A percentile compares a stretch with the other conserved stretches of the same genome.
These are phyloP conservation scores for Zaprionus tsacasi DNA, from an alignment of 1,140 invertebrate genomes.

Conservation along the genomic window DNA sequence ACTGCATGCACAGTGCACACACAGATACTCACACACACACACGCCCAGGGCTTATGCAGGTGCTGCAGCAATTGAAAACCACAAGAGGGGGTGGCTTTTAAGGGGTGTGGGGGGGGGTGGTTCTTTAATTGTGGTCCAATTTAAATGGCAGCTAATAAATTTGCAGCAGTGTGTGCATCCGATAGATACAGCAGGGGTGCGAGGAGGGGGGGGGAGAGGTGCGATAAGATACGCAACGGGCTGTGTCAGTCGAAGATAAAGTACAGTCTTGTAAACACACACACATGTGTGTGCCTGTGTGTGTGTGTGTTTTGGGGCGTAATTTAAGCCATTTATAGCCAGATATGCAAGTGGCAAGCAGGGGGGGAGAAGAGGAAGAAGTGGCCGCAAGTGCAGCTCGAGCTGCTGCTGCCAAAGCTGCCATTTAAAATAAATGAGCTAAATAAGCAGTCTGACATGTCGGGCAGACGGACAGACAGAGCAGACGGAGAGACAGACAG, in stretches of 20 bases:
- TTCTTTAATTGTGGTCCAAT: constrained; percentile 47
- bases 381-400: constrained; percentile 67
- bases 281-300: constrained; percentile 21
- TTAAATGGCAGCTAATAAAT: constrained; percentile 62
- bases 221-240: constrained; percentile 44
- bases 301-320: constrained; percentile 38
- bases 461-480: constrained; percentile 35
- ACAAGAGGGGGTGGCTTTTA: constrained; percentile 25
- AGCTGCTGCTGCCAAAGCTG: constrained; percentile 60
- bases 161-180: constrained; percentile 34
- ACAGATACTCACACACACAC: not conserved
- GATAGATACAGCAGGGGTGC: constrained; percentile 7
- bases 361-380: not conserved
- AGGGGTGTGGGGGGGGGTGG: constrained; percentile 5
- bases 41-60: constrained; percentile 14
- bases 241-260: constrained; percentile 36
- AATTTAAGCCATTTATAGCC: constrained; percentile 66
- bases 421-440: constrained; percentile 81
- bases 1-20: constrained; percentile 8
- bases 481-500: constrained; percentile 2
- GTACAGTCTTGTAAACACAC: constrained; percentile 40
- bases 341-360: constrained; percentile 62
- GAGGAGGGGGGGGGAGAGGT: too few relatives aligned
- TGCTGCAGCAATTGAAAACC: constrained; percentile 51
- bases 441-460: constrained; percentile 77